Evolutionary conservation across 1,140 invertebrate genomes (phyloP), one percentile per base, ranked within the genome.

Genomic region (Meteorus sp.): DNA sequence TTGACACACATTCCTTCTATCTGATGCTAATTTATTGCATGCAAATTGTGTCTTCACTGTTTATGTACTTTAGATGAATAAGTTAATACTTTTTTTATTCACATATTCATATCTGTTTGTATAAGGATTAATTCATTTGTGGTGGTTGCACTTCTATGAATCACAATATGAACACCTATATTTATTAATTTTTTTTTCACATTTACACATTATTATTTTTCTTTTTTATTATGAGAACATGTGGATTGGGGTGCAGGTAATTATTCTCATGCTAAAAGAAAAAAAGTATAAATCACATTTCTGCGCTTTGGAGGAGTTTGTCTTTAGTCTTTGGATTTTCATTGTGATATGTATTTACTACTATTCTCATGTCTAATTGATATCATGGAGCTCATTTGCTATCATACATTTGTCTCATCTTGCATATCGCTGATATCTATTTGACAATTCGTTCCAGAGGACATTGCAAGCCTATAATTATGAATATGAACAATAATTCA

Each of bases 171-270:
- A 39, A 39, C 27, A 48, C 45, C 27, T 23, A 27, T 45, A 11
- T 45, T 48, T 23, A 48, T 23, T 48, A 17, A 22, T 15, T 33
- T 11, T 33, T 11, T 33, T 11, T 11, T 11, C 22, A 23, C 22
- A 22, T 7, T 22, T 22, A 48, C 45, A 48, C 45, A 23, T 45
- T 9, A 45, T 6, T 45, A 20, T 48, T 25, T 48, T 25, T 25
- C 17, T 25, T 48, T 25, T 45, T n/a, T 41, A 7, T 33, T 7
- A 33, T 39, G 35, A 15, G 13, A 39, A 13, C 23, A 3, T 47
- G 22, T 56, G 29, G 44, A 37, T 33, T 50, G 45, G 53, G 55
- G 45, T 57, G 17, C 31, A 57, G 55, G 55, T 57, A 57, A 57
- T 57, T 57, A 48, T 43, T 13, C 19, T 11, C 19, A 27, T 37